Conservation (phyloP, 1,140 invertebrate genomes). For the Propsilocerus akamusi region DNA sequence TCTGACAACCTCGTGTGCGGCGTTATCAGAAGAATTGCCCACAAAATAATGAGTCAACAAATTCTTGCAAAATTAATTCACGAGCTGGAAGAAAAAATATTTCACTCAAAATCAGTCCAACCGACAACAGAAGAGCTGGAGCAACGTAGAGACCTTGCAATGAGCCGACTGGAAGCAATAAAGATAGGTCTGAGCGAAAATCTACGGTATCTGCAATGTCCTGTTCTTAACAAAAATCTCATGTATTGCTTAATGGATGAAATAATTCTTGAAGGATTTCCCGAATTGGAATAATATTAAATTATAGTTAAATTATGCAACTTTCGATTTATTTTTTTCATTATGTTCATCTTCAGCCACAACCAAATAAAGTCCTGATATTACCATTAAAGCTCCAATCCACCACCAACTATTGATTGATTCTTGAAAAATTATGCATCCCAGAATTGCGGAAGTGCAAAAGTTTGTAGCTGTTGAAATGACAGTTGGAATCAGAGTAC, state of each 20-base stretch:
- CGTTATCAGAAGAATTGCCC: not conserved
- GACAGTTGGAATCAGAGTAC: not conserved
- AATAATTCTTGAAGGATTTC: slow-evolving; percentile 6
- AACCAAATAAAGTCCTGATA: not conserved
- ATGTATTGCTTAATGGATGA: slow-evolving; percentile 7
- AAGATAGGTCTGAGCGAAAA: not conserved
- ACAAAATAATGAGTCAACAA: slow-evolving; percentile 1
- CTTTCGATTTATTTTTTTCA: not conserved
- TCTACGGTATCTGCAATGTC: slow-evolving; percentile 3
- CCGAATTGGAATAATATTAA: too few relatives aligned
- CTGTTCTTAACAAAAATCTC: slow-evolving; percentile 7
- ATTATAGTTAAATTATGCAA: too few relatives aligned
- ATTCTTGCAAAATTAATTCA: not conserved
- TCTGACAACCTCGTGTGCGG: not conserved
- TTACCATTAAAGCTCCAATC: not conserved
- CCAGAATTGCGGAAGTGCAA: not conserved
- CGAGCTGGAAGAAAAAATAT: slow-evolving; percentile 6
- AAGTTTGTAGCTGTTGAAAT: not conserved
- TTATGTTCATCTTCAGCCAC: not conserved
- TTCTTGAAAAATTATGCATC: not conserved
- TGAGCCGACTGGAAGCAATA: slow-evolving; percentile 1
- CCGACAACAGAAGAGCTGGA: not conserved
- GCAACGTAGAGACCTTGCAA: slow-evolving; percentile 3
- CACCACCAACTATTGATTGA: not conserved
- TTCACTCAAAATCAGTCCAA: not conserved